phyloP scores from a whole-genome alignment of 2,113 vertebrate species.

The Balaeniceps rex region DNA sequence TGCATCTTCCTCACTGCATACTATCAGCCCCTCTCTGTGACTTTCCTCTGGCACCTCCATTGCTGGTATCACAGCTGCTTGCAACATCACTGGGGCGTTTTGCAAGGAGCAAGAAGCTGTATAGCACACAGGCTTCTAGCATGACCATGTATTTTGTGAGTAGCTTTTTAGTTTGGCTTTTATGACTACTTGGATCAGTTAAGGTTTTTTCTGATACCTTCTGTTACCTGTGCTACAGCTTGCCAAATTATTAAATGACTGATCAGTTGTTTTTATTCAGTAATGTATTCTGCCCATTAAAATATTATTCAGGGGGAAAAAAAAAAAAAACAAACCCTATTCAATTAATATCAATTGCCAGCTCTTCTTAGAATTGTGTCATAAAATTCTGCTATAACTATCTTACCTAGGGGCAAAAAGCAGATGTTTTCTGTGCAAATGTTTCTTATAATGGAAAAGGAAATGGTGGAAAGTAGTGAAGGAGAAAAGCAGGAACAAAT shows the following conservation, averaged over 20 bases:
- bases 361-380: background rate
- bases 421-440: background rate
- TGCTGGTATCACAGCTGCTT: too few relatives aligned
- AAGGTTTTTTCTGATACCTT: background rate
- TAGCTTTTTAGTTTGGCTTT: background rate
- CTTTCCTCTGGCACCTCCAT: background rate
- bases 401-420: background rate
- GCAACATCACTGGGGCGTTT: background rate
- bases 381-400: background rate
- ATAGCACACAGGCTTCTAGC: background rate
- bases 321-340: accelerated
- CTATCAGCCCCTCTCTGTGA: background rate
- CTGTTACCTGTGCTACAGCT: background rate
- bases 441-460: background rate
- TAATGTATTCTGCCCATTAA: background rate
- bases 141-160: background rate
- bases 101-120: background rate
- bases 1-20: background rate
- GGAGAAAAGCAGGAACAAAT: background rate
- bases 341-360: slow-evolving; percentile 5
- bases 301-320: background rate
- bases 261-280: background rate
- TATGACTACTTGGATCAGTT: background rate
- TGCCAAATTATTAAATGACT: background rate
- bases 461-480: background rate